Conservation (phyloP, 2,113 vertebrate genomes). For the Scatophagus argus region DNA sequence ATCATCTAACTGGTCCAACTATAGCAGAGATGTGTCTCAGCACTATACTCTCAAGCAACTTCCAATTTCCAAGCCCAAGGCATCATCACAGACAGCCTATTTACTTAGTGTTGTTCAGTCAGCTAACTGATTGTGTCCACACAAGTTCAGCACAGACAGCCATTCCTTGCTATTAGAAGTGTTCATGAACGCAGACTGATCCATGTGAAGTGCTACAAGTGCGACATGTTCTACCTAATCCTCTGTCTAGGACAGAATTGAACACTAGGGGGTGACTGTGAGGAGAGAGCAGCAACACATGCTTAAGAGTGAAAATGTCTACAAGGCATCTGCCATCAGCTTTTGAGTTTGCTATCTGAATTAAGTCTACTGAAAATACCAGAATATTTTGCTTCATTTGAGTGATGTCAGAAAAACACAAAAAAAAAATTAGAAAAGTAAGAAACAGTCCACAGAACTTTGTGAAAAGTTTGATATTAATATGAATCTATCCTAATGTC, state of each 20-base stretch:
- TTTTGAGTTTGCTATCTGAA: neutral
- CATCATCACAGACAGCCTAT: constrained; percentile 42
- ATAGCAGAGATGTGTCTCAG: neutral
- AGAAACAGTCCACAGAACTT: neutral
- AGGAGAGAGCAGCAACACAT: constrained; percentile 5
- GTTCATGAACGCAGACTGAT: constrained; percentile 17
- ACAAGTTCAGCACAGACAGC: constrained; percentile 23
- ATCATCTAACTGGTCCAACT: constrained; percentile 23
- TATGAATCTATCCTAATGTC: neutral
- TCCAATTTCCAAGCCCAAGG: constrained; percentile 18
- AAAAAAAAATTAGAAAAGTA: neutral
- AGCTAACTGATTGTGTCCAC: constrained; percentile 49
- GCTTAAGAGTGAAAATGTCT: constrained; percentile 12
- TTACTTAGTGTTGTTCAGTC: constrained; percentile 28
- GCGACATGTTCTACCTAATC: neutral
- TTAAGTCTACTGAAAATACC: neutral
- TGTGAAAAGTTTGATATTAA: neutral
- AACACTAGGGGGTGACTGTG: constrained; percentile 73
- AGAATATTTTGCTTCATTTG: neutral
- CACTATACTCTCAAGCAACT: constrained; percentile 16
- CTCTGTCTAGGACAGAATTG: constrained; percentile 13
- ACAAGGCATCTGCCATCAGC: neutral
- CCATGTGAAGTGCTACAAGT: neutral
- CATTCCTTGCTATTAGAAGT: constrained; percentile 20
- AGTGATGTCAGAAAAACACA: neutral